phyloP scores from a whole-genome alignment of 1,140 invertebrate genomes.

The Chrysomallon squamiferum region DNA sequence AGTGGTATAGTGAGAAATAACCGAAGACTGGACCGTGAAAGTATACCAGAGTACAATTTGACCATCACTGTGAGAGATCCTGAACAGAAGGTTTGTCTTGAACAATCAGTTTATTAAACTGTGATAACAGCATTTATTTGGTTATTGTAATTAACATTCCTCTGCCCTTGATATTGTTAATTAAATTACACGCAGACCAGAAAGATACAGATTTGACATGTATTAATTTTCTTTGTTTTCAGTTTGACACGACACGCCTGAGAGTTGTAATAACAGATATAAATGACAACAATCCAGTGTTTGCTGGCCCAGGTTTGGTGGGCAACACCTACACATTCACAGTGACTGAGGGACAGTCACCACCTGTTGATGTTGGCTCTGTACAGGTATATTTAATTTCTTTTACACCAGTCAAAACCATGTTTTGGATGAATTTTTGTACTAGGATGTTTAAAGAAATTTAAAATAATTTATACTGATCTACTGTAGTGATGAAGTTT shows the following conservation, averaged over 20 bases:
- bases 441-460: background rate
- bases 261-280: background rate
- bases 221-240: background rate
- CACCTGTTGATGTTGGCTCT: background rate
- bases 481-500: background rate
- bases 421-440: too few relatives aligned
- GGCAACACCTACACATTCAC: background rate
- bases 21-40: constrained; percentile 1
- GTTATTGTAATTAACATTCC: too few relatives aligned
- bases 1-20: constrained; percentile 1
- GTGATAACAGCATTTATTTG: background rate
- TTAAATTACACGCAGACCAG: background rate
- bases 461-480: background rate
- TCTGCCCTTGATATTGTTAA: background rate
- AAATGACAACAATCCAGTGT: background rate
- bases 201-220: background rate
- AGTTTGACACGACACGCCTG: background rate
- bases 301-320: background rate
- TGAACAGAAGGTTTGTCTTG: background rate
- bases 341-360: background rate
- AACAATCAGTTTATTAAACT: background rate
- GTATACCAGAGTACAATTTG: constrained; percentile 1
- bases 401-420: too few relatives aligned
- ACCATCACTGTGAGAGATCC: constrained; percentile 1
- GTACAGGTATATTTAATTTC: background rate